These are phyloP conservation scores for Hozukius guyotensis DNA, from an alignment of 2,797 vertebrate species.

Conservation along the genomic window DNA sequence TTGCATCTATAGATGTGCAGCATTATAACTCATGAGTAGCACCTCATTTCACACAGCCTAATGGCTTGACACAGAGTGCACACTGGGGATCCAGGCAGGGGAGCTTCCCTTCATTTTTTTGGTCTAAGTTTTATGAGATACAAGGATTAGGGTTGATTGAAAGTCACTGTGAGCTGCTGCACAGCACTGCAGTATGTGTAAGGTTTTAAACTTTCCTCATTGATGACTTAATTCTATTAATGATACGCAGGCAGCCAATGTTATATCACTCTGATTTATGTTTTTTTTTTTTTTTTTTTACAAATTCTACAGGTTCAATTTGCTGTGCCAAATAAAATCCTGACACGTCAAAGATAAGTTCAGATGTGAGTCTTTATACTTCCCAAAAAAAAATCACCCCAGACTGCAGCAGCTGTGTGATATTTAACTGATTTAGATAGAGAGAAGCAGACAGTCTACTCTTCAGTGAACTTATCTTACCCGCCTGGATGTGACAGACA, in stretches of 20 bases:
- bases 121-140: slow-evolving; percentile 75
- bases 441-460: slow-evolving; percentile 64
- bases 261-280: slow-evolving; percentile 24
- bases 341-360: slow-evolving; percentile 66
- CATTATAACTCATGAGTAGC: slow-evolving; percentile 88
- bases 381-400: slow-evolving; percentile 16
- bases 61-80: slow-evolving; percentile 88
- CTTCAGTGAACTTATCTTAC: slow-evolving; percentile 81
- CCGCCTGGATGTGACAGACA: slow-evolving; percentile 79
- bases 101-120: slow-evolving; percentile 72
- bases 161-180: slow-evolving; percentile 63
- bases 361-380: slow-evolving; percentile 51
- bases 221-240: slow-evolving; percentile 63
- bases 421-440: slow-evolving; percentile 79
- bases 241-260: slow-evolving; percentile 23
- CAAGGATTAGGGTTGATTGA: slow-evolving; percentile 77
- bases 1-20: slow-evolving; percentile 78
- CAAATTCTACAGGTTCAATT: slow-evolving; percentile 42
- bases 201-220: slow-evolving; percentile 39
- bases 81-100: slow-evolving; percentile 77
- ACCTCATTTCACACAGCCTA: slow-evolving; percentile 90
- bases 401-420: slow-evolving; percentile 58
- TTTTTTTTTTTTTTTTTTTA: neutral
- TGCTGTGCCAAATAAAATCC: slow-evolving; percentile 36
- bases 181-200: slow-evolving; percentile 16